phyloP scores from a whole-genome alignment of 2,888 invertebrate genomes.

The Calliphora vomitoria region DNA sequence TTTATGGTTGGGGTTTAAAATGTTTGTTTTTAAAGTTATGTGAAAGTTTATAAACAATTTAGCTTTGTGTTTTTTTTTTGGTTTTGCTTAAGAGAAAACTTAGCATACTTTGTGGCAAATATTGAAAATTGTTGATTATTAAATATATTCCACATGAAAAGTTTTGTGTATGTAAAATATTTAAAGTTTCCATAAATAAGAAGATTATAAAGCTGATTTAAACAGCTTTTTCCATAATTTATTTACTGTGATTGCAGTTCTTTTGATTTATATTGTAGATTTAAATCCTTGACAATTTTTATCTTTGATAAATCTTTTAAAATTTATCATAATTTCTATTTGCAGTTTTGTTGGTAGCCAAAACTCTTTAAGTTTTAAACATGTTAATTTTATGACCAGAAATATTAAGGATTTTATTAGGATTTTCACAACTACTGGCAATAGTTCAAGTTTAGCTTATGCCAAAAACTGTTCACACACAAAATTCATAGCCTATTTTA shows the following conservation, averaged over 20 bases:
- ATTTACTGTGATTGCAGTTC: neutral
- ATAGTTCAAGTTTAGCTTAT: neutral
- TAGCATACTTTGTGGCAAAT: neutral
- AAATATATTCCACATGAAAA: too few relatives aligned
- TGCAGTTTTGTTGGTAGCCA: too few relatives aligned
- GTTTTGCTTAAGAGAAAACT: neutral
- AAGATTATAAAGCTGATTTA: neutral
- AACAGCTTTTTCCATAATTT: neutral
- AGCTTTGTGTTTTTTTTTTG: neutral
- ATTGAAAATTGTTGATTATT: too few relatives aligned
- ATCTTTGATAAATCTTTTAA: neutral
- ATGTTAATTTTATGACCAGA: neutral
- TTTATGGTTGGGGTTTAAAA: too few relatives aligned
- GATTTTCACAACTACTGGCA: neutral
- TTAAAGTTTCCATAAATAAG: neutral
- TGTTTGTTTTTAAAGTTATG: too few relatives aligned
- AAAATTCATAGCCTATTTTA: neutral
- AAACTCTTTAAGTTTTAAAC: too few relatives aligned
- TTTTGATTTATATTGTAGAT: neutral
- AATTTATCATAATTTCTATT: conserved; percentile 3
- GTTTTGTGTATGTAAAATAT: too few relatives aligned
- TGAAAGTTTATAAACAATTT: neutral
- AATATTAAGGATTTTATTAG: neutral
- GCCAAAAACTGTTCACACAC: neutral
- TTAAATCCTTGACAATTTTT: neutral